phyloP scores from a whole-genome alignment of 2,797 vertebrate genomes.

The Pelodytes ibericus region DNA sequence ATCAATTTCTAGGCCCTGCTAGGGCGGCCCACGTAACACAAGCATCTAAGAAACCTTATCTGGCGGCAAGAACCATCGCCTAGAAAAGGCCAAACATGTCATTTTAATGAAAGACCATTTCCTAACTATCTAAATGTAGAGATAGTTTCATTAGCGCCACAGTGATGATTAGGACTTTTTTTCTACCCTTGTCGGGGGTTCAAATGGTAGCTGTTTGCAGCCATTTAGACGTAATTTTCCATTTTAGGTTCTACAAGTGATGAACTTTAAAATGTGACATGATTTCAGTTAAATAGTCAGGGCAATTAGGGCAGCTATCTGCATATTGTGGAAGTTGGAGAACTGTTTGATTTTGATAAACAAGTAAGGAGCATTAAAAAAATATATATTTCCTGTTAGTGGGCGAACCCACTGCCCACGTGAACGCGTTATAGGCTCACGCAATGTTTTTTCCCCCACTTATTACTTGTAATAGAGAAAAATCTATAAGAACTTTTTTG shows the following conservation, averaged over 20 bases:
- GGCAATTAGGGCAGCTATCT: not conserved
- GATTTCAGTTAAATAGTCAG: not conserved
- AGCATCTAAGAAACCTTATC: constrained; percentile 65
- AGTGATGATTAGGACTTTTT: constrained; percentile 60
- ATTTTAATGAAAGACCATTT: constrained; percentile 67
- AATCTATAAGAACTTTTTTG: too few relatives aligned
- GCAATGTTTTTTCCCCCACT: too few relatives aligned
- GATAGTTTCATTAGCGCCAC: not conserved
- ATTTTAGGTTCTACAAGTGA: not conserved
- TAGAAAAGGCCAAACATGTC: constrained; percentile 70
- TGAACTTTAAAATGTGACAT: not conserved
- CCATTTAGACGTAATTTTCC: not conserved
- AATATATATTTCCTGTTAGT: too few relatives aligned
- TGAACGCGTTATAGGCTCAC: too few relatives aligned
- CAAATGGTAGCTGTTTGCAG: not conserved
- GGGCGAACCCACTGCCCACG: too few relatives aligned
- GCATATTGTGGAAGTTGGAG: not conserved
- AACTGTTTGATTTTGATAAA: not conserved
- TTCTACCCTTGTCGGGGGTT: too few relatives aligned
- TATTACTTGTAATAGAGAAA: too few relatives aligned
- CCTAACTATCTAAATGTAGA: constrained; percentile 55
- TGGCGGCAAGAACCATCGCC: constrained; percentile 65
- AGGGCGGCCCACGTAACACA: constrained; percentile 58
- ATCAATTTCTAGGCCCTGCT: constrained; percentile 65
- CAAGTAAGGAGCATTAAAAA: not conserved